A percentile compares a stretch with the other conserved stretches of the same genome.
Evolutionary conservation across 2,888 invertebrate genomes (phyloP).

Genomic region (Agonopterix alstromeriana): DNA sequence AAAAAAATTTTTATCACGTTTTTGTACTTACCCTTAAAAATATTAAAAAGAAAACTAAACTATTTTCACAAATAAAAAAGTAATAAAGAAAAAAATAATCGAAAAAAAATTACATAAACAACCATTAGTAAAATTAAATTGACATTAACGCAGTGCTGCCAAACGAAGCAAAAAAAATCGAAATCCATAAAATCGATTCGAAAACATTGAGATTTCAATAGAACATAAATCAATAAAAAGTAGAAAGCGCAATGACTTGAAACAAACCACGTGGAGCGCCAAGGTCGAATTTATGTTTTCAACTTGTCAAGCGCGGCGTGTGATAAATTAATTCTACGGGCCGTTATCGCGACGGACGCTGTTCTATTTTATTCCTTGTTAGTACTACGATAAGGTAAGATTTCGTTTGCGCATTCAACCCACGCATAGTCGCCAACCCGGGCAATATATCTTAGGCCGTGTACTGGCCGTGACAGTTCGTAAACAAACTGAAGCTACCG

Average conservation of each 20-base stretch:
- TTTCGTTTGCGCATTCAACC: constrained; percentile 35
- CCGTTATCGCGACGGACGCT: constrained; percentile 50
- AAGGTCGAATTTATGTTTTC: constrained; percentile 78
- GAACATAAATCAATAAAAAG: constrained; percentile 15
- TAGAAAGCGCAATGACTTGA: constrained; percentile 44
- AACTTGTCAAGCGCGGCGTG: constrained; percentile 77
- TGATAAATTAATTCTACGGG: constrained; percentile 77
- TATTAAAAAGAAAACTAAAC: too few relatives aligned
- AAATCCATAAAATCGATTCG: constrained; percentile 8
- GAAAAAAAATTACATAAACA: neutral
- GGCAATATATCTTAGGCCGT: constrained; percentile 78
- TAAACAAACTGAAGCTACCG: constrained; percentile 77
- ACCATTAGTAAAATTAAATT: neutral
- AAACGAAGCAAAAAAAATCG: constrained; percentile 16
- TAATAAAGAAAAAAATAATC: neutral
- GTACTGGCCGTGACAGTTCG: constrained; percentile 78
- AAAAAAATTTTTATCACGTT: too few relatives aligned
- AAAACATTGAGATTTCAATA: constrained; percentile 10
- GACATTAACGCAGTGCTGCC: neutral
- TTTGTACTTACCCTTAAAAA: too few relatives aligned
- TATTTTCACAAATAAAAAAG: neutral
- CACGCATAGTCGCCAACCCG: constrained; percentile 77
- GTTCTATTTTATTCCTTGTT: constrained; percentile 29
- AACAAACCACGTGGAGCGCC: constrained; percentile 71
- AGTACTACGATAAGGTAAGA: constrained; percentile 16